A percentile compares a stretch with the other conserved stretches of the same genome.
These are phyloP conservation scores for Gibbula magus DNA, from an alignment of 2,888 invertebrate genomes.

Conservation along the genomic window DNA sequence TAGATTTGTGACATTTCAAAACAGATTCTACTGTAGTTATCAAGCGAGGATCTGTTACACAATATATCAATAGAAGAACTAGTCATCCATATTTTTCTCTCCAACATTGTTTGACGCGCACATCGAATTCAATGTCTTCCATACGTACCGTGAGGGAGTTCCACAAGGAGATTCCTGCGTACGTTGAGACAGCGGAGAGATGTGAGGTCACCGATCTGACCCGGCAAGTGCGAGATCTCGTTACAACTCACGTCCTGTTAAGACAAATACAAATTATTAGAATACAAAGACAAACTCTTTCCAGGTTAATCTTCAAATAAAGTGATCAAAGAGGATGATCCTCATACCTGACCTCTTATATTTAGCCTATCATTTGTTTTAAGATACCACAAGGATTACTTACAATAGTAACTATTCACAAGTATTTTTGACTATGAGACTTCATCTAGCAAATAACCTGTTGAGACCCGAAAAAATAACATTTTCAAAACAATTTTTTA, in stretches of 20 bases:
- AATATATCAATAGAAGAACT: background rate
- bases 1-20: too few relatives aligned
- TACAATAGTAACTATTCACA: too few relatives aligned
- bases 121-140: background rate
- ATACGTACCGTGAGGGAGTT: conserved; percentile 87
- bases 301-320: background rate
- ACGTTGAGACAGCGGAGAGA: conserved; percentile 87
- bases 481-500: too few relatives aligned
- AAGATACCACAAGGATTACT: too few relatives aligned
- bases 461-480: too few relatives aligned
- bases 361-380: too few relatives aligned
- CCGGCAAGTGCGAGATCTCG: conserved; percentile 90
- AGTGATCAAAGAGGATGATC: too few relatives aligned
- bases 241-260: conserved; percentile 89
- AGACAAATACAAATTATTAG: conserved; percentile 31
- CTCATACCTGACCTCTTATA: too few relatives aligned
- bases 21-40: too few relatives aligned
- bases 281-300: background rate
- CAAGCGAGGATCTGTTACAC: background rate
- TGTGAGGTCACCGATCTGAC: conserved; percentile 88
- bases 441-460: too few relatives aligned
- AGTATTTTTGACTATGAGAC: too few relatives aligned
- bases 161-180: conserved; percentile 89
- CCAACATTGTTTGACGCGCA: too few relatives aligned
- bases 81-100: background rate